Evolutionary conservation across 2,113 vertebrate species (phyloP).

Genomic region (Oxyruncus cristatus): DNA sequence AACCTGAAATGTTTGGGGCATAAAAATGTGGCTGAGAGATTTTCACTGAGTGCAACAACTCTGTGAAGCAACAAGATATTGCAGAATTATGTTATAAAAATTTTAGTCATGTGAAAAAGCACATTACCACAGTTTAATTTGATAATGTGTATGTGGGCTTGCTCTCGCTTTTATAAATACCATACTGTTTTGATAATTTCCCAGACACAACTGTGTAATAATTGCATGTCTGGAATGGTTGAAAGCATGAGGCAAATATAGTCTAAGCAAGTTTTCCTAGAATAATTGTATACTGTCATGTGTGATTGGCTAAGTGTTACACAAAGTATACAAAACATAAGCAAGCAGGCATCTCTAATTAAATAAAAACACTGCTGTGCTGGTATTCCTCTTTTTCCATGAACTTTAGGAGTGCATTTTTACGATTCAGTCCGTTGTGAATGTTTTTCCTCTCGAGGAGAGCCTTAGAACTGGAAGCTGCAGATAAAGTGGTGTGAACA

Average conservation of each 20-base stretch:
- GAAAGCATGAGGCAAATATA: constrained; percentile 59
- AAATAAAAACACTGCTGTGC: not conserved
- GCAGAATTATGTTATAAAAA: constrained; percentile 28
- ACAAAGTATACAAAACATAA: constrained; percentile 23
- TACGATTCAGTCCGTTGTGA: not conserved
- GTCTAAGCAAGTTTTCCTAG: constrained; percentile 15
- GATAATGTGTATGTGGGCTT: constrained; percentile 40
- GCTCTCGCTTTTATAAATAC: constrained; percentile 62
- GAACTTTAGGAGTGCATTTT: not conserved
- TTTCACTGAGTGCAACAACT: not conserved
- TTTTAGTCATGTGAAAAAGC: constrained; percentile 29
- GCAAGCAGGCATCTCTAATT: constrained; percentile 20
- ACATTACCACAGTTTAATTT: constrained; percentile 52
- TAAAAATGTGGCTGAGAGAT: not conserved
- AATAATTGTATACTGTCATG: constrained; percentile 64
- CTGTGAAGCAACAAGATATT: not conserved
- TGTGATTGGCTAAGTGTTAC: constrained; percentile 55
- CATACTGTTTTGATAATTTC: constrained; percentile 58
- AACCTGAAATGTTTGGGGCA: not conserved
- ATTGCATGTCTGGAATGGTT: constrained; percentile 55
- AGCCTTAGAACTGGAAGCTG: not conserved
- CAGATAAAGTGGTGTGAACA: fast-evolving
- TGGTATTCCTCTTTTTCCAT: not conserved
- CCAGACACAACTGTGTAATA: constrained; percentile 59
- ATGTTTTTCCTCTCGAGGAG: not conserved